Evolutionary conservation across 1,140 invertebrate genomes (phyloP).

Genomic region (Platorchestia sp.): DNA sequence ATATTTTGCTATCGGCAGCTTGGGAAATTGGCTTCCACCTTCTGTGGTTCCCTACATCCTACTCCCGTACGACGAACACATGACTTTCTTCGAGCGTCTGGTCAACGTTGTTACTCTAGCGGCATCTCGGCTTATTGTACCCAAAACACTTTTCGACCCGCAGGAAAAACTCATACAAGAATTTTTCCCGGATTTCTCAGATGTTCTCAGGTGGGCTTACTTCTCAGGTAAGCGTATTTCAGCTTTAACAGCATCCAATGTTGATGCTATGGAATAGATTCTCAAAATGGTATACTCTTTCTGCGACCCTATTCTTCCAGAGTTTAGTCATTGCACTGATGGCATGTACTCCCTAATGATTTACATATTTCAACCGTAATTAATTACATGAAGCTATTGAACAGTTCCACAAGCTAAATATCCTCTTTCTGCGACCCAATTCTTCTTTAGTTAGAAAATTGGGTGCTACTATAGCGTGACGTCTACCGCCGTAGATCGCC

Average conservation of each 20-base stretch:
- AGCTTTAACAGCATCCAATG: neutral
- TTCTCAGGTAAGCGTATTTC: neutral
- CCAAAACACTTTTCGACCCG: neutral
- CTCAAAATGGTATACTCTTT: no score
- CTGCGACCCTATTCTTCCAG: no score
- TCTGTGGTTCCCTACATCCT: constrained; percentile 77
- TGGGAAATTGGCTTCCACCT: constrained; percentile 71
- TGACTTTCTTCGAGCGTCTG: constrained; percentile 76
- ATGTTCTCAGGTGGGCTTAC: neutral
- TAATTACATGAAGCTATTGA: no score
- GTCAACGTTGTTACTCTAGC: constrained; percentile 69
- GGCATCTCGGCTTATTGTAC: neutral
- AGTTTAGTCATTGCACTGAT: no score
- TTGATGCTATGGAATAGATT: neutral
- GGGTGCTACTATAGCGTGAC: no score
- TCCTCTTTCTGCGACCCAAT: no score
- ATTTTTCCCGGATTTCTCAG: neutral
- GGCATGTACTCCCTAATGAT: no score
- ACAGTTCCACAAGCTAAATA: no score
- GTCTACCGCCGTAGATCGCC: no score
- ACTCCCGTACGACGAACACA: constrained; percentile 73
- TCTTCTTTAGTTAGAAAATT: no score
- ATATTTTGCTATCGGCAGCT: neutral
- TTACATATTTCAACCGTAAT: no score
- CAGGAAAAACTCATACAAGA: neutral